Evolutionary conservation across 2,797 vertebrate species (phyloP).

Genomic region (Danio albolineatus): DNA sequence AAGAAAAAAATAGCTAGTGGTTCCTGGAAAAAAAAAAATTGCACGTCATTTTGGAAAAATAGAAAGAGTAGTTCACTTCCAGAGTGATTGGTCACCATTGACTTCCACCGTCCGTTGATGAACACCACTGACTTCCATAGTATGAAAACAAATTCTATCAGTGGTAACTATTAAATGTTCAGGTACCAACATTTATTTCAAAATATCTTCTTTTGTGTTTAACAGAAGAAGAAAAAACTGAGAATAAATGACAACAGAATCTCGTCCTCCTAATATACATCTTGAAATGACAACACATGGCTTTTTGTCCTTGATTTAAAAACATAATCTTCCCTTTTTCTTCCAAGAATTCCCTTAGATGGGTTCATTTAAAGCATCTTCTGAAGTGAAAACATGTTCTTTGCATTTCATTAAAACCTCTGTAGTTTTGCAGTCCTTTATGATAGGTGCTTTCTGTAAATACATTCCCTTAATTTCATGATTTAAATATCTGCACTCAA

Average conservation of each 20-base stretch:
- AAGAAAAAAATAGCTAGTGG: background rate
- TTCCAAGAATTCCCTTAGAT: background rate
- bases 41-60: background rate
- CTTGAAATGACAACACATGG: background rate
- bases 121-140: too few relatives aligned
- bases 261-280: background rate
- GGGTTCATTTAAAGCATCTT: background rate
- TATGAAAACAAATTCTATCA: too few relatives aligned
- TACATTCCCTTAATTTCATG: conserved; percentile 3
- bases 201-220: too few relatives aligned
- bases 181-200: too few relatives aligned
- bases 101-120: too few relatives aligned
- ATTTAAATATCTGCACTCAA: conserved; percentile 17
- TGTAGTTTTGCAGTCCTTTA: background rate
- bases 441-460: background rate
- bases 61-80: too few relatives aligned
- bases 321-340: conserved; percentile 7
- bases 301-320: background rate
- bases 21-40: background rate
- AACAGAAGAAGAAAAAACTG: too few relatives aligned
- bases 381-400: background rate
- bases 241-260: too few relatives aligned
- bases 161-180: too few relatives aligned
- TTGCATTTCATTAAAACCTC: background rate
- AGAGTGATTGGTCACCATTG: too few relatives aligned